Base-by-base conservation (phyloP, 2,113 vertebrate genomes). In the Sturnira hondurensis region DNA sequence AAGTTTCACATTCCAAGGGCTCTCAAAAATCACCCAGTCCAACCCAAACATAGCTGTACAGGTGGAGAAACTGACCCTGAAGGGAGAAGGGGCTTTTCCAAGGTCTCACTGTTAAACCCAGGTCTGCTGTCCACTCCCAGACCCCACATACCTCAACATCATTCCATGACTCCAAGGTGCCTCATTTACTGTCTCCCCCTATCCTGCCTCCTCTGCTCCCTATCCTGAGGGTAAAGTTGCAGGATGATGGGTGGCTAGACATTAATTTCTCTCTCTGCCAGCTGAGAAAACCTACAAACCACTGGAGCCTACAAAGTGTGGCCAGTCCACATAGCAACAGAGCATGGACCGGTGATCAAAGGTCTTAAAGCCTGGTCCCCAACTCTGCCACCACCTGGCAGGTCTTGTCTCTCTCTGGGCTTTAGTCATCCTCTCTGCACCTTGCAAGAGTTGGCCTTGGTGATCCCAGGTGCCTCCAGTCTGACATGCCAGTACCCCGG, bases 291-390 rank as follows among this genome's bases (percentile, higher is more conserved):
- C 13, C 41, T 67, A 68, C 65, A 80, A 68, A 71, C 41, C 77
- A 8, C 52, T 36, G 33, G 52, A 91, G 45, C 24, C 41, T 91
- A 63, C 54, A 61, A 93, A 85, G 68, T 94, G 61, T 22, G 41
- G 61, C 61, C 77, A 92, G 8, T 31, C 65, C 58, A 41, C n/a
- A 20, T 0, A 43, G n/a, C 20, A 82, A 70, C 41, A 86, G 80
- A 93, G 84, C n/a, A 67, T 67, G 83, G 41, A 38, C 36, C 41
- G 28, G 67, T 41, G 78, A 38, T 45, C 86, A 86, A 50, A 45
- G 92, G n/a, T 65, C 76, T 91, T 36, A 88, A 82, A 78, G 36
- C 68, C 43, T 52, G 85, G 90, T 94, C 81, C 90, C 91, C 78
- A 50, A 56, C 41, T 94, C 92, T 89, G 93, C 92, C 92, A 84